phyloP scores from a whole-genome alignment of 2,888 invertebrate species.

The Sthenelais limicola region DNA sequence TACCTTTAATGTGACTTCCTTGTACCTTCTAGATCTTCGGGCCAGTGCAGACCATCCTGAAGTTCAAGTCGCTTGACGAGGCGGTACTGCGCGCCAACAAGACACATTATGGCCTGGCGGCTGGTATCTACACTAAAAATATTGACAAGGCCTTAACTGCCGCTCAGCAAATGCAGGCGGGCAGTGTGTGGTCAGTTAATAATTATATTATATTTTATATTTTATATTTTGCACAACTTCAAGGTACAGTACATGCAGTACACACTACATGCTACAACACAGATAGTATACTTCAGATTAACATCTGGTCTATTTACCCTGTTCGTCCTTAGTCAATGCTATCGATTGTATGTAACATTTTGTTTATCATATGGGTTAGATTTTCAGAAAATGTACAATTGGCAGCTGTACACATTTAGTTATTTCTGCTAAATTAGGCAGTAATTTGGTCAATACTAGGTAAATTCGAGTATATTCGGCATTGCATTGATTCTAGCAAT shows the following conservation, averaged over 20 bases:
- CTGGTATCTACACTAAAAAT: conserved; percentile 92
- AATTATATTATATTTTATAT: background rate
- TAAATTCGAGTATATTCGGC: too few species aligned
- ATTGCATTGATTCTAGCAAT: too few species aligned
- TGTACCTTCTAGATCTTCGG: conserved; percentile 68
- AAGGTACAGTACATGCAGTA: background rate
- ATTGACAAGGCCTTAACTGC: conserved; percentile 81
- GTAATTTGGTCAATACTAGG: too few species aligned
- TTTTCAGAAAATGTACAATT: too few species aligned
- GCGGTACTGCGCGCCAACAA: conserved; percentile 90
- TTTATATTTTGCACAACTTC: background rate
- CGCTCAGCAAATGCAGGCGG: conserved; percentile 31
- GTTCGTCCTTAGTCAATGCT: too few species aligned
- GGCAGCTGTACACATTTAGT: too few species aligned
- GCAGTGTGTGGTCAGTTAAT: conserved; percentile 32
- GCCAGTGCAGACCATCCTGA: conserved; percentile 73
- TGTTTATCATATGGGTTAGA: too few species aligned
- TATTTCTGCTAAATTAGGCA: too few species aligned
- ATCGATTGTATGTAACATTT: too few species aligned
- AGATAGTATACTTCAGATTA: too few species aligned
- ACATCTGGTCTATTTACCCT: too few species aligned
- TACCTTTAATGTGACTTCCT: too few species aligned
- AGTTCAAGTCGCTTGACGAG: conserved; percentile 71
- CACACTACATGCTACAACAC: background rate
- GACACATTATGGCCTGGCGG: conserved; percentile 92